Evolutionary conservation across 2,888 invertebrate genomes (phyloP).

Genomic region (Ophioninae sp.): DNA sequence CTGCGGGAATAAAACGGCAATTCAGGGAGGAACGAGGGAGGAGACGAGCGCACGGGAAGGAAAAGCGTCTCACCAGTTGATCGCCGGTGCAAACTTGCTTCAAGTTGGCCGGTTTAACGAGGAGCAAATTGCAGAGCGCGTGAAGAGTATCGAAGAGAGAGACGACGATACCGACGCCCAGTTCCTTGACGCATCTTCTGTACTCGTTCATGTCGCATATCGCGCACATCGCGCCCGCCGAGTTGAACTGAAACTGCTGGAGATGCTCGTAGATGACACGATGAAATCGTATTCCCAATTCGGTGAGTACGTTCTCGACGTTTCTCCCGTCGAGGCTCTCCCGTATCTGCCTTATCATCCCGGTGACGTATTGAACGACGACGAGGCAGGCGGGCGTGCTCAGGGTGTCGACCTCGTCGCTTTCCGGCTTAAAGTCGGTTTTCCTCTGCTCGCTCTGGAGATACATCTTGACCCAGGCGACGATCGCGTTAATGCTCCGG

Average conservation of each 20-base stretch:
- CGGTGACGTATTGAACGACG: constrained; percentile 92
- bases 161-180: constrained; percentile 89
- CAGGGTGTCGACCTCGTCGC: constrained; percentile 90
- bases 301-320: constrained; percentile 91
- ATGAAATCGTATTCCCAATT: constrained; percentile 96
- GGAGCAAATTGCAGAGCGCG: constrained; percentile 96
- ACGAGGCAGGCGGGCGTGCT: constrained; percentile 92
- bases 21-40: background rate
- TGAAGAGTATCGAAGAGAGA: constrained; percentile 97
- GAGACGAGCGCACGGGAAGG: background rate
- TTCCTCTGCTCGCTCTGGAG: constrained; percentile 97
- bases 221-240: constrained; percentile 97
- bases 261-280: constrained; percentile 97
- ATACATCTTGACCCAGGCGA: constrained; percentile 95
- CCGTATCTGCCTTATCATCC: constrained; percentile 89
- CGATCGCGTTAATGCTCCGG: constrained; percentile 92
- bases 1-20: constrained; percentile 83
- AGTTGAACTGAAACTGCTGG: constrained; percentile 96
- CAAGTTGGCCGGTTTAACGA: constrained; percentile 97
- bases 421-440: constrained; percentile 95
- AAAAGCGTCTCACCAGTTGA: constrained; percentile 87
- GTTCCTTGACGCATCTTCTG: constrained; percentile 92
- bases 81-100: constrained; percentile 97
- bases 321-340: constrained; percentile 96
- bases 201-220: constrained; percentile 99